Evolutionary conservation across 2,113 vertebrate species (phyloP).

Genomic region (Lepisosteus oculatus): DNA sequence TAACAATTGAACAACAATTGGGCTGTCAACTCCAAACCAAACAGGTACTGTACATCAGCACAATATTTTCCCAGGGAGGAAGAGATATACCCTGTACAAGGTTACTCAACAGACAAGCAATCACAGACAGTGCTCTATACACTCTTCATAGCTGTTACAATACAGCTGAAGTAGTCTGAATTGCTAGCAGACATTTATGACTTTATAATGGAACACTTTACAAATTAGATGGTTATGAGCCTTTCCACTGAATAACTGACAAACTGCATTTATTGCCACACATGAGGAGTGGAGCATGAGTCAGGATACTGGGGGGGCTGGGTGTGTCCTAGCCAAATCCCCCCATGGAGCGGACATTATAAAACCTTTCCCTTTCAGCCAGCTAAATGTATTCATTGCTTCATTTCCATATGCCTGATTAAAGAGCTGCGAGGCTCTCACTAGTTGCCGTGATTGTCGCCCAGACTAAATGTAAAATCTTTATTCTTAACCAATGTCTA

Average conservation of each 20-base stretch:
- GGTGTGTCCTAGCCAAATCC: constrained; percentile 33
- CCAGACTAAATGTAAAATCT: constrained; percentile 79
- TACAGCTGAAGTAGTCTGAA: neutral
- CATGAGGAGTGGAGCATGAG: neutral
- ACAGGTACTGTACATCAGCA: no score
- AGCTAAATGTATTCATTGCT: constrained; percentile 80
- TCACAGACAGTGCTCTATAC: neutral
- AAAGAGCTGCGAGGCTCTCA: constrained; percentile 67
- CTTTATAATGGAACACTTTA: neutral
- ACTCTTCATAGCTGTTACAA: neutral
- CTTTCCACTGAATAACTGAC: constrained; percentile 33
- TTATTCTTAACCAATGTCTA: constrained; percentile 78
- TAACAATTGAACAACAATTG: no score
- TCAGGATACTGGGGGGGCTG: constrained; percentile 28
- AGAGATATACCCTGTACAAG: no score
- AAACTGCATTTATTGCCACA: constrained; percentile 22
- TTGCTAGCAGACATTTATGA: neutral
- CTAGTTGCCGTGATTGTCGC: constrained; percentile 69
- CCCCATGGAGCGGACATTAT: constrained; percentile 20
- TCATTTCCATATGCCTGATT: constrained; percentile 85
- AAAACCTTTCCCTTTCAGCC: constrained; percentile 40
- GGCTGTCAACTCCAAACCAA: no score
- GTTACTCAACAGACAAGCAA: no score
- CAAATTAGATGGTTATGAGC: constrained; percentile 25
- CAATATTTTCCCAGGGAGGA: no score